These are phyloP conservation scores for Cataglyphis hispanica DNA, from an alignment of 1,140 invertebrate species.

Conservation along the genomic window DNA sequence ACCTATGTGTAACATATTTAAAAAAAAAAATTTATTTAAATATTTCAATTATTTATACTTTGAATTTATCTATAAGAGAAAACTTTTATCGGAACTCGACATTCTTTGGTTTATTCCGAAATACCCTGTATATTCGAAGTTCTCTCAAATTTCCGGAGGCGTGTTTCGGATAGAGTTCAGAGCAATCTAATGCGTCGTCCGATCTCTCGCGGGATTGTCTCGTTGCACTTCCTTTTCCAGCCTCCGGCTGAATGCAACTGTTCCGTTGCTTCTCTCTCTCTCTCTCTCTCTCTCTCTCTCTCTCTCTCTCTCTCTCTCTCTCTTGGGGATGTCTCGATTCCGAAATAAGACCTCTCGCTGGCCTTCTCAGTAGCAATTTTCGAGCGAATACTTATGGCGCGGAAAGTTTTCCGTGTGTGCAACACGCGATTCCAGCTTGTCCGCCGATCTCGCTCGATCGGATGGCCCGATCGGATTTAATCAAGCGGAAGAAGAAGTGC, in stretches of 20 bases:
- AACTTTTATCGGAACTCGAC: constrained; percentile 17
- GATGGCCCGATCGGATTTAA: constrained; percentile 70
- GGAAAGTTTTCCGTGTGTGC: constrained; percentile 28
- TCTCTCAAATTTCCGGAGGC: constrained; percentile 18
- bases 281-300: background rate
- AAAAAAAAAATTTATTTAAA: background rate
- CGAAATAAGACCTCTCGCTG: constrained; percentile 52
- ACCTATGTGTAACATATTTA: background rate
- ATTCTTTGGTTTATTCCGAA: background rate
- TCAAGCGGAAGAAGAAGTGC: constrained; percentile 71
- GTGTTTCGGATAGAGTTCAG: constrained; percentile 48
- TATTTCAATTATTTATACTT: constrained; percentile 15
- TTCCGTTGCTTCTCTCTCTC: background rate
- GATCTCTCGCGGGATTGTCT: constrained; percentile 59
- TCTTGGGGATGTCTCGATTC: constrained; percentile 26
- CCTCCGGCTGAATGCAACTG: background rate
- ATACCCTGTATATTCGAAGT: constrained; percentile 1
- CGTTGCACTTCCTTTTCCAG: constrained; percentile 1
- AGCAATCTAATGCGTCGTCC: constrained; percentile 57
- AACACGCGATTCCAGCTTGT: constrained; percentile 38
- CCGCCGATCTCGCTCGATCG: constrained; percentile 58
- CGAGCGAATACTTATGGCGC: constrained; percentile 49
- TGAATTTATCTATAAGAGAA: background rate
- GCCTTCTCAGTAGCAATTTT: constrained; percentile 56
- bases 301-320: no score